These are phyloP conservation scores for Neoaliturus tenellus DNA, from an alignment of 2,888 invertebrate species.

Conservation along the genomic window DNA sequence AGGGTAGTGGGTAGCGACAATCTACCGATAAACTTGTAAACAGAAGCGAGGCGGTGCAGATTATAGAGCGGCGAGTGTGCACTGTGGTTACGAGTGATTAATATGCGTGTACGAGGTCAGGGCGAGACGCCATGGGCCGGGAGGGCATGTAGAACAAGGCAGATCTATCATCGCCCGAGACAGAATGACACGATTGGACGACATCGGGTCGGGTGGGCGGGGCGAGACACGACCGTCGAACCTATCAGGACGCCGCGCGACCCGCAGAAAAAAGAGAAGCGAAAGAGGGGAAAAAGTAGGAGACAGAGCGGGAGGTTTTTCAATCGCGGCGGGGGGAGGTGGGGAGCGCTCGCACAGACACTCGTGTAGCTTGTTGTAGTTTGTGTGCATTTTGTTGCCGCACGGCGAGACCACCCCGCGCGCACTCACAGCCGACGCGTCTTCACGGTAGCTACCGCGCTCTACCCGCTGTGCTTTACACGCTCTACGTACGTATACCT, in stretches of 20 bases:
- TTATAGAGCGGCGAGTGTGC: slow-evolving; percentile 3
- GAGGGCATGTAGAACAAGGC: slow-evolving; percentile 53
- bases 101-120: slow-evolving; percentile 56
- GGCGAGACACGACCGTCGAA: slow-evolving; percentile 55
- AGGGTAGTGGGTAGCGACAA: slow-evolving; percentile 38
- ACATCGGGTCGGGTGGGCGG: slow-evolving; percentile 55
- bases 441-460: slow-evolving; percentile 7
- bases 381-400: slow-evolving; percentile 57
- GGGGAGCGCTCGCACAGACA: slow-evolving; percentile 49
- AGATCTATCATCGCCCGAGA: slow-evolving; percentile 57
- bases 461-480: background rate
- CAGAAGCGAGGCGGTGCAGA: slow-evolving; percentile 32
- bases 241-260: slow-evolving; percentile 57
- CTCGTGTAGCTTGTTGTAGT: slow-evolving; percentile 54
- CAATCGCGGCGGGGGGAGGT: slow-evolving; percentile 56
- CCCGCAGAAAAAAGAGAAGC: slow-evolving; percentile 58
- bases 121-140: slow-evolving; percentile 54
- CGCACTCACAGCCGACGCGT: slow-evolving; percentile 18
- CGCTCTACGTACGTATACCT: background rate
- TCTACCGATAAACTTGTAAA: slow-evolving; percentile 45
- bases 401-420: slow-evolving; percentile 55
- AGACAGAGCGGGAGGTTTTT: slow-evolving; percentile 57
- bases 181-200: slow-evolving; percentile 58
- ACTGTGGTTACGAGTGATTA: slow-evolving; percentile 48
- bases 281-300: slow-evolving; percentile 57